These are phyloP conservation scores for Catagonus wagneri DNA, from an alignment of 2,113 vertebrate genomes.

Conservation along the genomic window DNA sequence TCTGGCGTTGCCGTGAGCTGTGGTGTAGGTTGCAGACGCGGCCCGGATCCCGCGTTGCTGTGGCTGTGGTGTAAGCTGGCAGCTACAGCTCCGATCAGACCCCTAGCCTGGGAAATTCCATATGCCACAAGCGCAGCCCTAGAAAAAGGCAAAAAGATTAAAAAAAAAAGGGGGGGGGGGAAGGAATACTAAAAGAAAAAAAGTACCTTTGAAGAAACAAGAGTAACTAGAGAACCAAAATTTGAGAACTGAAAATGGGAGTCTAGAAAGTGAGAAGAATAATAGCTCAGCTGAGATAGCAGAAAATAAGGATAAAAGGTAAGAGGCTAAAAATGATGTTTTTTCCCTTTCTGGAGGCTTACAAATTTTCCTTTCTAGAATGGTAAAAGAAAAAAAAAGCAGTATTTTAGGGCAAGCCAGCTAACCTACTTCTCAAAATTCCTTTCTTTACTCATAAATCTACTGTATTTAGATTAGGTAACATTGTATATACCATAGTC, in stretches of 20 bases:
- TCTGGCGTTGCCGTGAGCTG: too few relatives aligned
- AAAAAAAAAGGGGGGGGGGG: too few relatives aligned
- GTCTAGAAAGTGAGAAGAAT: not conserved
- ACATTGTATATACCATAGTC: not conserved
- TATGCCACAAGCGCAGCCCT: too few relatives aligned
- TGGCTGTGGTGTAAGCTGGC: too few relatives aligned
- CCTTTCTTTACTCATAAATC: constrained; percentile 39
- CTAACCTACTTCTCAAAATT: constrained; percentile 31
- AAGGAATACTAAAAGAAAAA: not conserved
- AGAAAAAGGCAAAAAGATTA: too few relatives aligned
- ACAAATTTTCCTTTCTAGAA: not conserved
- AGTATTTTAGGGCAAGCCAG: not conserved
- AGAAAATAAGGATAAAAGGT: not conserved
- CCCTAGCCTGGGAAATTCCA: too few relatives aligned
- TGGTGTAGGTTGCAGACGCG: too few relatives aligned
- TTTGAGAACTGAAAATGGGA: constrained; percentile 23
- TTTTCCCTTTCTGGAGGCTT: not conserved
- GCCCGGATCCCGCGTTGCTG: too few relatives aligned
- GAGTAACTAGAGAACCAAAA: not conserved
- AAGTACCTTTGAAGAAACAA: constrained; percentile 61
- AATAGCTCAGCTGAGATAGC: not conserved
- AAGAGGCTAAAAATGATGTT: not conserved
- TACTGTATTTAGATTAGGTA: not conserved
- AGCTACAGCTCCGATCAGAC: too few relatives aligned
- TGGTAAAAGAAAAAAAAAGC: not conserved